These are phyloP conservation scores for Platalea minor DNA, from an alignment of 2,797 vertebrate genomes.

Conservation along the genomic window DNA sequence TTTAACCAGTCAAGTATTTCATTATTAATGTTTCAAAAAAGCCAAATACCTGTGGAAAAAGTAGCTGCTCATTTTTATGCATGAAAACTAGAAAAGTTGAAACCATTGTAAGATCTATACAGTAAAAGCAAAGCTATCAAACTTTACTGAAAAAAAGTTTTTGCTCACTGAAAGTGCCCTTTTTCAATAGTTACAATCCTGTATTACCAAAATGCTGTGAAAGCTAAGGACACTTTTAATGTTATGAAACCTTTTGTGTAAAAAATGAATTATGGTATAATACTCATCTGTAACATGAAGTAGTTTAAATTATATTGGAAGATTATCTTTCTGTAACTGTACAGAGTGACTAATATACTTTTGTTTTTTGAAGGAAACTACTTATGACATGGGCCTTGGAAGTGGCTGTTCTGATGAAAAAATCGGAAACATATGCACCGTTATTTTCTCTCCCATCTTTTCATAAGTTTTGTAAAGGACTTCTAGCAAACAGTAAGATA, in stretches of 20 bases:
- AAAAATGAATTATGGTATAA: neutral
- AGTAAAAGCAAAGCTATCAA: neutral
- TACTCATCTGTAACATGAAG: neutral
- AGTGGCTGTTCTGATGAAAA: conserved; percentile 92
- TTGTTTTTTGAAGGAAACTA: conserved; percentile 82
- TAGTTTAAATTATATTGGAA: neutral
- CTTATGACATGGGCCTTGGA: conserved; percentile 96
- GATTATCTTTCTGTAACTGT: neutral
- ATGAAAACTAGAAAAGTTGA: neutral
- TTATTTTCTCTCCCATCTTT: conserved; percentile 95
- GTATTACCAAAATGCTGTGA: neutral
- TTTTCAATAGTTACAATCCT: neutral
- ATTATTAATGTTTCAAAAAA: neutral
- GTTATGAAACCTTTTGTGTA: neutral
- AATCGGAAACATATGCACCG: conserved; percentile 91
- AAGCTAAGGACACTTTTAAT: neutral
- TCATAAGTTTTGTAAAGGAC: conserved; percentile 93
- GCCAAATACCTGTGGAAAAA: neutral
- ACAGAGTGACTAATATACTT: neutral
- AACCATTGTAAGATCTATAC: neutral
- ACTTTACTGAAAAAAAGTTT: neutral
- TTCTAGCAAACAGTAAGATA: conserved; percentile 90
- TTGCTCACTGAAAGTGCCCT: neutral
- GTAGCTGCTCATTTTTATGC: neutral
- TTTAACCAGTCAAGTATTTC: neutral